These are phyloP conservation scores for Nannobrachium achirus DNA, from an alignment of 2,113 vertebrate genomes.

Conservation along the genomic window DNA sequence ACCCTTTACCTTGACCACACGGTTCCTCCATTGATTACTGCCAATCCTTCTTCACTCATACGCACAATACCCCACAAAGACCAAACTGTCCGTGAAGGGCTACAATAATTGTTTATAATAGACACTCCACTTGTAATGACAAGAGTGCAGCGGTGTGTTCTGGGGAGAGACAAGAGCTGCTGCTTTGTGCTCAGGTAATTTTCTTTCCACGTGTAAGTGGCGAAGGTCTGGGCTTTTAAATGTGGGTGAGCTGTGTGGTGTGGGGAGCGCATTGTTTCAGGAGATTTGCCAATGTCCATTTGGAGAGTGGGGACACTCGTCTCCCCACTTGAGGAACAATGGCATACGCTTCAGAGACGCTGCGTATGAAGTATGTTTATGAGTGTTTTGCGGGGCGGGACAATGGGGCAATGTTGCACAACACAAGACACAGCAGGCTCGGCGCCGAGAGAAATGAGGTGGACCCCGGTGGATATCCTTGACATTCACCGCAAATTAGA, in stretches of 20 bases:
- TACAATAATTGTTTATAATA: conserved; percentile 79
- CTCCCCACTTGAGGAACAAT: conserved; percentile 79
- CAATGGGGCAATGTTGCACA: conserved; percentile 70
- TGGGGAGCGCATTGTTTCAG: conserved; percentile 73
- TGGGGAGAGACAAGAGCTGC: conserved; percentile 71
- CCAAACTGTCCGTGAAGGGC: conserved; percentile 76
- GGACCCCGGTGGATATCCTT: conserved; percentile 64
- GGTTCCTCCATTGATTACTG: conserved; percentile 65
- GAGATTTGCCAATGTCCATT: conserved; percentile 71
- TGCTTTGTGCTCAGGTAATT: conserved; percentile 78
- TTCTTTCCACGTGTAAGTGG: conserved; percentile 79
- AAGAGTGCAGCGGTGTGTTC: conserved; percentile 71
- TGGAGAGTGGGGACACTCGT: conserved; percentile 72
- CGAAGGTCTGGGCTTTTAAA: conserved; percentile 72
- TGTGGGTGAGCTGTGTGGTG: conserved; percentile 52
- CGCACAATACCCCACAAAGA: conserved; percentile 75
- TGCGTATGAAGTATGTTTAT: conserved; percentile 75
- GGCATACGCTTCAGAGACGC: conserved; percentile 77
- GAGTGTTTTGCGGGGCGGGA: conserved; percentile 62
- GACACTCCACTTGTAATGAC: conserved; percentile 76
- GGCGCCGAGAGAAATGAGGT: conserved; percentile 58
- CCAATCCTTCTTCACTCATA: conserved; percentile 62
- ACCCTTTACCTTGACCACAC: conserved; percentile 72
- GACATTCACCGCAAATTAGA: conserved; percentile 75
- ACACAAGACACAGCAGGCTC: conserved; percentile 72